Evolutionary conservation across 2,797 vertebrate genomes (phyloP).

Genomic region (Myotis findleyi): DNA sequence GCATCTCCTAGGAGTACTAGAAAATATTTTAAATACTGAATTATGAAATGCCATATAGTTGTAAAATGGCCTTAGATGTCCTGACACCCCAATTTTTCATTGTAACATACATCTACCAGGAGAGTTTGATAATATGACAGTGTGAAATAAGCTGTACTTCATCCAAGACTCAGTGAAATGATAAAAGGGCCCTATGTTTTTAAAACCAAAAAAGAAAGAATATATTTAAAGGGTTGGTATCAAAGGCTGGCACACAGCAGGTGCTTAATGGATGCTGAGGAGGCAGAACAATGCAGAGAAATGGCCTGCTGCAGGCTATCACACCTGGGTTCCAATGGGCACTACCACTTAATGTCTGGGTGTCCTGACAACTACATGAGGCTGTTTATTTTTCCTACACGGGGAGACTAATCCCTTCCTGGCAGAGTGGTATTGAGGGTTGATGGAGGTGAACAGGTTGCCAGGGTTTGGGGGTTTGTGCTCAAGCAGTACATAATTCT

Average conservation of each 20-base stretch:
- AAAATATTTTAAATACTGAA: slow-evolving; percentile 35
- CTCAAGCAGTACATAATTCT: not conserved
- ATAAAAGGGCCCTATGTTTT: slow-evolving; percentile 34
- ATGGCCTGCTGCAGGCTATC: not conserved
- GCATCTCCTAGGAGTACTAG: not conserved
- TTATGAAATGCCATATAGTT: not conserved
- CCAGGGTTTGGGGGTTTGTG: not conserved
- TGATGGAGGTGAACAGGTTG: not conserved
- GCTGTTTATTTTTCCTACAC: not conserved
- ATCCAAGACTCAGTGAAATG: not conserved
- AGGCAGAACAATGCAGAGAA: slow-evolving; percentile 1
- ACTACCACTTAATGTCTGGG: not conserved
- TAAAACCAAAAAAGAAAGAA: not conserved
- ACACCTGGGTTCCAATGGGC: not conserved
- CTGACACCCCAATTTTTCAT: not conserved
- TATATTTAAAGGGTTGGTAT: not conserved
- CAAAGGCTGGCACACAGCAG: not conserved
- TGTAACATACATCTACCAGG: not conserved
- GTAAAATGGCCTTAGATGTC: slow-evolving; percentile 13
- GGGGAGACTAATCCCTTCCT: not conserved
- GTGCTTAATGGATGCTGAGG: slow-evolving; percentile 9
- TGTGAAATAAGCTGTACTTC: slow-evolving; percentile 15
- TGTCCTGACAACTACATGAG: slow-evolving; percentile 13
- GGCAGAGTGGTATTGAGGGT: not conserved
- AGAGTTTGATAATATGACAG: not conserved